Percentiles rank a stretch among this genome's conserved stretches.
These are phyloP conservation scores for Saccostrea echinata DNA, from an alignment of 1,140 invertebrate genomes.

Conservation along the genomic window DNA sequence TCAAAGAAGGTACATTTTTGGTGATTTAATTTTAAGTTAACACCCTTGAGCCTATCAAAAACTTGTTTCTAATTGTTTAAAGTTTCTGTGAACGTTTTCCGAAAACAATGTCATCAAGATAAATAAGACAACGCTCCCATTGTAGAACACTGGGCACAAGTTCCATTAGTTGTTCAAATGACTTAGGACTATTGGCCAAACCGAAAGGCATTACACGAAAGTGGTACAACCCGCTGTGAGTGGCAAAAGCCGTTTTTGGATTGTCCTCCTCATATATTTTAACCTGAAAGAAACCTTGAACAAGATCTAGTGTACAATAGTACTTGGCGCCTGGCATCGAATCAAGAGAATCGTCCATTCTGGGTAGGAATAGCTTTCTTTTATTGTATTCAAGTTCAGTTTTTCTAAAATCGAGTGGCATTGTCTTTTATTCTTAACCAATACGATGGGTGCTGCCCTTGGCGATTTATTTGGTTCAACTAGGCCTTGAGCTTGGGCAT, in stretches of 20 bases:
- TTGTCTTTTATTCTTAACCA: constrained; percentile 81
- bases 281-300: no score
- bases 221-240: constrained; percentile 45
- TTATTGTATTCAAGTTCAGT: constrained; percentile 53
- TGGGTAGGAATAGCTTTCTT: constrained; percentile 82
- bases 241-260: no score
- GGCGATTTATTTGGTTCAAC: constrained; percentile 66
- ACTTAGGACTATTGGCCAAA: constrained; percentile 62
- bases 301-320: constrained; percentile 45
- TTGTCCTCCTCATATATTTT: constrained; percentile 38
- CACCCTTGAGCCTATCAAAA: constrained; percentile 26
- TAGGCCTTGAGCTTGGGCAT: constrained; percentile 72
- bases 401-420: constrained; percentile 43
- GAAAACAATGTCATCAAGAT: constrained; percentile 51
- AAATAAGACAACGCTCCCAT: constrained; percentile 58
- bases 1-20: constrained; percentile 50
- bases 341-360: constrained; percentile 76
- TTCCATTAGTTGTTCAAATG: constrained; percentile 72
- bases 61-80: not conserved
- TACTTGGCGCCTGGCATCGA: constrained; percentile 7
- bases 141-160: constrained; percentile 59
- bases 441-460: constrained; percentile 81
- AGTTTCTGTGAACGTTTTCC: constrained; percentile 35
- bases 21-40: constrained; percentile 33
- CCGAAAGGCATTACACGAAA: constrained; percentile 54